A percentile compares a stretch with the other conserved stretches of the same genome.
These are phyloP conservation scores for Rhynchonycteris naso DNA, from an alignment of 2,797 vertebrate species.

Conservation along the genomic window DNA sequence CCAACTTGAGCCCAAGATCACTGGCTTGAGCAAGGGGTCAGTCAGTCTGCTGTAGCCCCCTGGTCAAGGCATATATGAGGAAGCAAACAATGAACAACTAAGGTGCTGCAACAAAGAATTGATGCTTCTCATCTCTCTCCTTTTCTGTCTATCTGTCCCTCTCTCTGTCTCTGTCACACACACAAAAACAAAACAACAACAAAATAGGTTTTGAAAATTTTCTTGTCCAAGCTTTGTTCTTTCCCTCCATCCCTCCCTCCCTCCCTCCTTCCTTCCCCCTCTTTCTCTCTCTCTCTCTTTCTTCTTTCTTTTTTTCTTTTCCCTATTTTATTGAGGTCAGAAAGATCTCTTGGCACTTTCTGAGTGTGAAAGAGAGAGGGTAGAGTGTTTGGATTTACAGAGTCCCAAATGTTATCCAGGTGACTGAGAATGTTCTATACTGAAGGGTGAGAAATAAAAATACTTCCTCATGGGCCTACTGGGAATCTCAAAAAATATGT, in stretches of 20 bases:
- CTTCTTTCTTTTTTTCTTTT: not conserved
- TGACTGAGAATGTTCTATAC: not conserved
- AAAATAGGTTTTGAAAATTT: not conserved
- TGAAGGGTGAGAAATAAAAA: conserved; percentile 36
- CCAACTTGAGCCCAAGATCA: no score
- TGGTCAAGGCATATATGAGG: no score
- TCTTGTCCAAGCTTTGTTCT: not conserved
- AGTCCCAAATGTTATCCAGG: not conserved
- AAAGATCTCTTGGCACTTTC: not conserved
- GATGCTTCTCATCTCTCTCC: no score
- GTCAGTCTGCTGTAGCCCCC: no score
- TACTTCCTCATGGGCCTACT: not conserved
- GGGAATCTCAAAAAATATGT: conserved; percentile 48
- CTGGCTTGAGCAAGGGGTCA: no score
- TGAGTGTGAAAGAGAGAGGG: not conserved
- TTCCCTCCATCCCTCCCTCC: not conserved
- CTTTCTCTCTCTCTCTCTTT: not conserved
- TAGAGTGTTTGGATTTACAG: not conserved
- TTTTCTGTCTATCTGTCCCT: no score
- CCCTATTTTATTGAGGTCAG: not conserved
- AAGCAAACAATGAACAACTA: no score
- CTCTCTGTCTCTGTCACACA: no score
- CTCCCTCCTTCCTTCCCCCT: no score
- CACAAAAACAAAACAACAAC: not conserved
- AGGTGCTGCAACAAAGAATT: no score